Base-by-base conservation (phyloP, 2,113 vertebrate species). In the Prolemur simus region DNA sequence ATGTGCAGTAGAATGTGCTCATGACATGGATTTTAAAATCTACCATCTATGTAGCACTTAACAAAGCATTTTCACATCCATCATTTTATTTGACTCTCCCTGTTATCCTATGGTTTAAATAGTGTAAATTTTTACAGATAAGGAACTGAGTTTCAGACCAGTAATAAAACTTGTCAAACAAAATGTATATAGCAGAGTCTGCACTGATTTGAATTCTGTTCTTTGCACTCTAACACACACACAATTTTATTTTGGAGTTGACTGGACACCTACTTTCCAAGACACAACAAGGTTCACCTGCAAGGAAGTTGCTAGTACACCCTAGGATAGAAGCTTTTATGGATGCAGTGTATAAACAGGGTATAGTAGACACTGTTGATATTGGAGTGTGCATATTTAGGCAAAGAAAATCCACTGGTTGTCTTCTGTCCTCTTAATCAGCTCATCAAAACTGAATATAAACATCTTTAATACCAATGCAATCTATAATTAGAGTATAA, bases 401-500 rank as follows among this genome's bases (percentile, higher is more conserved):
- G 29, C n/a, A 83, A 94, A 95, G 34, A 89, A 96, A 76, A 83
- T 56, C 42, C n/a, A 23, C 15, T 71, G 45, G 32, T 83, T 88
- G 7, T 94, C 60, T 71, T 91, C n/a, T 64, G 1, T 81, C 49
- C 68, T 63, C 87, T 78, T 93, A 94, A 34, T 78, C 81, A 89
- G 25, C 49, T 69, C 73, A 94, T 68, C 45, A 91, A 39, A 85
- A 49, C 27, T 37, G 37, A 93, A 52, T 42, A 49, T 27, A 45
- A 82, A 34, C 74, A 83, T 66, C 29, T 95, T 88, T 73, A 85
- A 74, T 80, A 58, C 11, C 23, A 84, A 29, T 68, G 42, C 63
- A 58, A 87, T 81, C 87, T 95, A 21, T 93, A 94, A 90, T 78
- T 88, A 83, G 7, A 94, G 15, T 83, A 52, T 71, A 76, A 89